Evolutionary conservation across 1,140 invertebrate genomes (phyloP).

Genomic region (Neuroterus valhalla): DNA sequence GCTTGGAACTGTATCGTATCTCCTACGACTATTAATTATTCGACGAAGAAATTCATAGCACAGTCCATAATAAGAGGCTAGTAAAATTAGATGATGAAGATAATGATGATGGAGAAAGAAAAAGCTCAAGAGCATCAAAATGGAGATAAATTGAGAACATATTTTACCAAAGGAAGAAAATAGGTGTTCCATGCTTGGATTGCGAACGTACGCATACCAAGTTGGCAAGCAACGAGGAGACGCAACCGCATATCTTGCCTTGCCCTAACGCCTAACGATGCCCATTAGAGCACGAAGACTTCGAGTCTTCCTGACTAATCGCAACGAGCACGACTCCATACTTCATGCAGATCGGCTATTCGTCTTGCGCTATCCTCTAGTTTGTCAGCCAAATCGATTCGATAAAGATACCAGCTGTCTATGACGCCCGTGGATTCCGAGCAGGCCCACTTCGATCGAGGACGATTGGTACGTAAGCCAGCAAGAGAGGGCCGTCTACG

Average conservation of each 20-base stretch:
- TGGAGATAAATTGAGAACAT: slow-evolving; percentile 33
- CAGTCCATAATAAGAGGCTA: too few relatives aligned
- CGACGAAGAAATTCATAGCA: too few relatives aligned
- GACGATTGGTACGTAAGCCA: slow-evolving; percentile 35
- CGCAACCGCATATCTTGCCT: slow-evolving; percentile 42
- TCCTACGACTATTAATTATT: too few relatives aligned
- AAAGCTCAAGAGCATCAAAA: slow-evolving; percentile 33
- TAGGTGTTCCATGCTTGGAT: slow-evolving; percentile 36
- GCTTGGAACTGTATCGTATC: too few relatives aligned
- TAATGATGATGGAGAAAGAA: slow-evolving; percentile 32
- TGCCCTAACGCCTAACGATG: slow-evolving; percentile 70
- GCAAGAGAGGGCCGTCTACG: slow-evolving; percentile 36
- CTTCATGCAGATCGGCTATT: slow-evolving; percentile 71
- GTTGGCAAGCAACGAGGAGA: slow-evolving; percentile 45
- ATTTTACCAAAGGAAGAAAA: slow-evolving; percentile 33
- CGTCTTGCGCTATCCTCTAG: slow-evolving; percentile 68
- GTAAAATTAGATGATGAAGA: too few relatives aligned
- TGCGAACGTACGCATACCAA: slow-evolving; percentile 36
- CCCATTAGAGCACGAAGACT: slow-evolving; percentile 69
- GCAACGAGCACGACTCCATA: slow-evolving; percentile 67
- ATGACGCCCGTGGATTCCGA: slow-evolving; percentile 56
- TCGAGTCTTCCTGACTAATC: slow-evolving; percentile 68
- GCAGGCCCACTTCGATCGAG: slow-evolving; percentile 31
- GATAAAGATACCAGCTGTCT: slow-evolving; percentile 70
- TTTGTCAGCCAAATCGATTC: slow-evolving; percentile 73